These are phyloP conservation scores for Macquaria ambigua DNA, from an alignment of 2,113 vertebrate genomes.

Conservation along the genomic window DNA sequence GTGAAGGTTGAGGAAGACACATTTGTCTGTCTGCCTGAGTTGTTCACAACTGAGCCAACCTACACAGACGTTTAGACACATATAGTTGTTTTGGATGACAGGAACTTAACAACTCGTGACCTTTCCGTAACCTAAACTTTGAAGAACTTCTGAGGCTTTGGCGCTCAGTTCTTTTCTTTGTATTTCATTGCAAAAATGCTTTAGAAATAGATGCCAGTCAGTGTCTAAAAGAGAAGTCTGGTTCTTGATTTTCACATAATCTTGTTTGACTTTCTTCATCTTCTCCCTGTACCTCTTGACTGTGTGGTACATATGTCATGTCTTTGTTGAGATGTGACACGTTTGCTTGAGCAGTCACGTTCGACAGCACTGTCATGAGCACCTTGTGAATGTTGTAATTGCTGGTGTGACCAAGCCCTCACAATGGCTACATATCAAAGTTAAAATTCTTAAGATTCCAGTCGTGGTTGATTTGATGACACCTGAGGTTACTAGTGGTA, in stretches of 20 bases:
- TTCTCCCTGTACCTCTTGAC: background rate
- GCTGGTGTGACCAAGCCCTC: background rate
- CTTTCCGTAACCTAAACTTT: conserved; percentile 24
- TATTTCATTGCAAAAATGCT: background rate
- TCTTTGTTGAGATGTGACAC: background rate
- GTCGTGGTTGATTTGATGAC: too few species aligned
- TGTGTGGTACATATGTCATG: background rate
- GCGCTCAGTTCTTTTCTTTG: conserved; percentile 22
- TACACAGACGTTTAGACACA: conserved; percentile 26
- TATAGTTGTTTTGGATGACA: background rate
- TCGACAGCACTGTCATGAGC: too few species aligned
- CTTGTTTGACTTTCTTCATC: background rate
- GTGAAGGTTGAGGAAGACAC: conserved; percentile 49
- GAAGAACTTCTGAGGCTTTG: background rate
- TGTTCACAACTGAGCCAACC: conserved; percentile 24
- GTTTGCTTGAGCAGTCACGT: background rate
- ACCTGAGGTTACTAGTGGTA: too few species aligned
- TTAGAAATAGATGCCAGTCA: background rate
- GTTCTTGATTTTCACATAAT: background rate
- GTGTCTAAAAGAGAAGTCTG: background rate
- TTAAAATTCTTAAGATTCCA: too few species aligned
- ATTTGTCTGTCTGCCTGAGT: conserved; percentile 13
- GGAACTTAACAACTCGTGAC: conserved; percentile 36
- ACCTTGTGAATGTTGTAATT: too few species aligned
- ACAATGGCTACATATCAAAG: background rate